Percentiles rank a stretch among this genome's conserved stretches.
Conservation (phyloP, 2,113 vertebrate genomes). For the Nannobrachium achirus region DNA sequence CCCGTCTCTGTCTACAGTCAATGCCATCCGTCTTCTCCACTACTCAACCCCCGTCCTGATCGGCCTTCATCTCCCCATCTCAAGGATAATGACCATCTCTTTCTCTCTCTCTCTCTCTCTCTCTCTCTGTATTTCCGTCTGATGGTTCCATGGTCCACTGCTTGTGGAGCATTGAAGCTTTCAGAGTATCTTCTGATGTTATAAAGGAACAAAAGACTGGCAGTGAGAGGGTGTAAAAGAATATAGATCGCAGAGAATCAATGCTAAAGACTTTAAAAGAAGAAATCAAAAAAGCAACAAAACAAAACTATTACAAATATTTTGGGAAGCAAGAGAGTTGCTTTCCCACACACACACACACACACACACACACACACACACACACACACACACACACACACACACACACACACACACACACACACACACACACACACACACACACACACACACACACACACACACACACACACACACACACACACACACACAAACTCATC, state of each 20-base stretch:
- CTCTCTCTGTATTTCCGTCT: constrained; percentile 19
- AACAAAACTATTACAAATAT: constrained; percentile 38
- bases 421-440: no score
- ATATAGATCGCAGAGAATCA: neutral
- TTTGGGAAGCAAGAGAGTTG: constrained; percentile 48
- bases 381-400: neutral
- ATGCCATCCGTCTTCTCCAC: constrained; percentile 65
- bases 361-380: neutral
- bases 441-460: constrained; percentile 4
- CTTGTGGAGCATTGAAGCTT: constrained; percentile 28
- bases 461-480: constrained; percentile 4
- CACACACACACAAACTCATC: constrained; percentile 6
- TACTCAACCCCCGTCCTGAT: constrained; percentile 45
- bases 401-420: neutral
- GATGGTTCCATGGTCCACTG: constrained; percentile 10
- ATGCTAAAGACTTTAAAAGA: neutral
- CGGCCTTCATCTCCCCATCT: constrained; percentile 47
- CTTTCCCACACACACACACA: constrained; percentile 24
- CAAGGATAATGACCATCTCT: constrained; percentile 37
- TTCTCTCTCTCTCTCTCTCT: constrained; percentile 13
- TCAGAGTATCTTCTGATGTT: constrained; percentile 19
- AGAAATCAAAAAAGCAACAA: constrained; percentile 18
- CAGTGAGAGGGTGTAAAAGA: neutral
- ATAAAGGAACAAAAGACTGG: constrained; percentile 30
- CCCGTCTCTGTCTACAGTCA: constrained; percentile 53